Evolutionary conservation across 1,140 invertebrate genomes (phyloP), one percentile per base, ranked within the genome.

Genomic region (Hyles euphorbiae): DNA sequence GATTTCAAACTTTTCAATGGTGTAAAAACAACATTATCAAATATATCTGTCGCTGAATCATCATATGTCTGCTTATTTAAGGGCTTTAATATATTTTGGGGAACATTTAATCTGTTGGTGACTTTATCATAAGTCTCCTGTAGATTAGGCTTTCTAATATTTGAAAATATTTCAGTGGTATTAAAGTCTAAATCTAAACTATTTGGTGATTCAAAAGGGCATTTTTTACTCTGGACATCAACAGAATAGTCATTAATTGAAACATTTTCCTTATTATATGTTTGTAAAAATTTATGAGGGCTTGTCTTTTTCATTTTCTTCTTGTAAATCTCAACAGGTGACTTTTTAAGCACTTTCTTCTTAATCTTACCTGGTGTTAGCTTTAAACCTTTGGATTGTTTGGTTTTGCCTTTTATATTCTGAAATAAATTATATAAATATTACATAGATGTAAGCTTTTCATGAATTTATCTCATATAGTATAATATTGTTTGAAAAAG

Each of bases 1-100:
- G 36, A 5, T 40, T 40, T 40, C 11, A 71, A 2, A 53, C 53
- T 65, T 65, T 87, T 88, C 0, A 87, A 62, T 22, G 86, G 86
- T 10, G 86, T 86, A 52, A 86, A 88, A 22, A 73, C 78, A 3
- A 87, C 61, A 66, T 88, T 85, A 61, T 88, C 86, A 71, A 87
- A 82, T 34, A 86, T 64, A 65, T 88, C 78, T 48, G 70, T 55
- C 34, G 58, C 59, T 45, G 77, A 74, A 22, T 58, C 45, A 32
- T 85, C 65, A 57, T 53, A 43, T 11, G 10, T 54, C 65, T 78
- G 76, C 55, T 76, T 83, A 53, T 86, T 88, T n/a, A 74, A 83
- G 43, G 80, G 75, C 69, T 86, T 84, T 33, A 87, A 60, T 47
- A 81, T 58, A 72, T 87, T 83, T 12, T 68, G 52, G 9, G 58